A percentile compares a stretch with the other conserved stretches of the same genome.
Evolutionary conservation across 2,888 invertebrate genomes (phyloP).

Genomic region (Cancer borealis): DNA sequence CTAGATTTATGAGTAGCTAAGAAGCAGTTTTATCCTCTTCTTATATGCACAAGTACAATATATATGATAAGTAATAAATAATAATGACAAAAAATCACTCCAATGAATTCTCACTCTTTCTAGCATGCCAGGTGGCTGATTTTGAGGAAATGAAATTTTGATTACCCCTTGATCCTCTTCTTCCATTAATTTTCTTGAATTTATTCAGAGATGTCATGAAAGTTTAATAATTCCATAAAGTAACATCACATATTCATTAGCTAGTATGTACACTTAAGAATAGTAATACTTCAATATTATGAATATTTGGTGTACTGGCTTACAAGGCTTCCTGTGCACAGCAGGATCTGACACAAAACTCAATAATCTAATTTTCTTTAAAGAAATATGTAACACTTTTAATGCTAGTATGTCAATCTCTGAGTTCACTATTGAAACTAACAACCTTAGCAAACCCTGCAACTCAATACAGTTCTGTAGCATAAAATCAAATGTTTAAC

Average conservation of each 20-base stretch:
- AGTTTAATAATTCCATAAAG: background rate
- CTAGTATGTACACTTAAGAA: background rate
- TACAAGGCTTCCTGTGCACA: background rate
- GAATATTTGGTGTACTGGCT: background rate
- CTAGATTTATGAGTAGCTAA: background rate
- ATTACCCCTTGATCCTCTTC: background rate
- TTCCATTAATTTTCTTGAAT: background rate
- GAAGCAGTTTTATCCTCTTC: conserved; percentile 7
- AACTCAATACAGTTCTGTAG: background rate
- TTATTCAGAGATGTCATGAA: background rate
- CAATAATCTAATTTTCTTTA: background rate
- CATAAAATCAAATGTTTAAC: background rate
- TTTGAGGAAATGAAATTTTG: background rate
- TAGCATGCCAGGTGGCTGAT: background rate
- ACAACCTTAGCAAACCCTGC: background rate
- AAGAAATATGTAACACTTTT: background rate
- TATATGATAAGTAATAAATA: background rate
- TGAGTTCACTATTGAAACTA: background rate
- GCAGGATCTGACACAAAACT: background rate
- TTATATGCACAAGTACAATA: background rate
- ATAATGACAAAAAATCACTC: background rate
- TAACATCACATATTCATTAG: background rate
- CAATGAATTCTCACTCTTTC: background rate
- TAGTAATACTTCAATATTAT: background rate
- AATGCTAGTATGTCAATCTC: background rate